Percentiles rank a stretch among this genome's conserved stretches.
These are phyloP conservation scores for Mus caroli DNA, from an alignment of 2,797 vertebrate species.

Conservation along the genomic window DNA sequence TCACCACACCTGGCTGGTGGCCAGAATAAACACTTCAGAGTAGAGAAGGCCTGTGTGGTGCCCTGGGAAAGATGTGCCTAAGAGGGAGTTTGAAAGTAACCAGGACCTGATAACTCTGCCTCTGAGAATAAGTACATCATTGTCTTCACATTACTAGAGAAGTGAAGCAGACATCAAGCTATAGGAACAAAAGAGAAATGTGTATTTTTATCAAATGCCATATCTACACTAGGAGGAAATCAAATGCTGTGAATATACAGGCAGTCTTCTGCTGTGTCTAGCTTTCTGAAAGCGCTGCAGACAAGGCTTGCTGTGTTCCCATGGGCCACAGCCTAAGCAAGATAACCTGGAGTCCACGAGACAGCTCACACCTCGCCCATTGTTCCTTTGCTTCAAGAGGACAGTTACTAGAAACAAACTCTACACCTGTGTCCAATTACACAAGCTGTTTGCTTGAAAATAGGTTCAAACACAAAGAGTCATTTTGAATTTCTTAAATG, in stretches of 20 bases:
- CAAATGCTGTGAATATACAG: neutral
- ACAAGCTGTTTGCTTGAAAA: neutral
- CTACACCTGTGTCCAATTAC: neutral
- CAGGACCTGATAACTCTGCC: neutral
- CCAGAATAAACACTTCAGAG: neutral
- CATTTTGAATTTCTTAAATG: neutral
- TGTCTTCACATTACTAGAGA: slow-evolving; percentile 20
- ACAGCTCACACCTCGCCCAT: neutral
- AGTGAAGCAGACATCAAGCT: neutral
- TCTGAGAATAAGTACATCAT: slow-evolving; percentile 22
- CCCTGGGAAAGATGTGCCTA: neutral
- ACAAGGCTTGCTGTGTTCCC: neutral
- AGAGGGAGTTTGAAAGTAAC: neutral
- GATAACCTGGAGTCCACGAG: neutral
- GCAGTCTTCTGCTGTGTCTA: slow-evolving; percentile 22
- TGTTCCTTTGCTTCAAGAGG: neutral
- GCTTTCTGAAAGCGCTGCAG: neutral
- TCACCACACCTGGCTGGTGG: neutral
- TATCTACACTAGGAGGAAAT: slow-evolving; percentile 11
- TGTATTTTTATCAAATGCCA: neutral
- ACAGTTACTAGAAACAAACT: neutral
- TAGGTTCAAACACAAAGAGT: neutral
- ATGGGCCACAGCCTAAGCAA: neutral
- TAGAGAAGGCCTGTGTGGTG: neutral
- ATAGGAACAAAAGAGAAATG: neutral